phyloP scores from a whole-genome alignment of 2,888 invertebrate genomes.

The Erannis defoliaria region DNA sequence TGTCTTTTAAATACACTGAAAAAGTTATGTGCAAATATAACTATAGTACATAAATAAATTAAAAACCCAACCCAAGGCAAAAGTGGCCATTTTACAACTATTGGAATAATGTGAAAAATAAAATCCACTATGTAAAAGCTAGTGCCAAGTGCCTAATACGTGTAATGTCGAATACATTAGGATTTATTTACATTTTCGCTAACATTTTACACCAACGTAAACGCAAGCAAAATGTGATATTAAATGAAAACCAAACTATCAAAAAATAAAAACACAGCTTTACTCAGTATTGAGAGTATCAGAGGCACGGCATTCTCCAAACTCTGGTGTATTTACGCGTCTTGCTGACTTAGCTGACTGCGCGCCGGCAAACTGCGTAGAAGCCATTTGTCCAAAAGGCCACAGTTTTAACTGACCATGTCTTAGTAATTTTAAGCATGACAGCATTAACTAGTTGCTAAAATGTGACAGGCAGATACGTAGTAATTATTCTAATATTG shows the following conservation, averaged over 20 bases:
- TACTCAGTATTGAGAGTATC: too few species aligned
- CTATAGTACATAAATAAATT: slow-evolving; percentile 29
- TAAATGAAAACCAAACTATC: slow-evolving; percentile 15
- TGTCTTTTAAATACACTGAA: slow-evolving; percentile 46
- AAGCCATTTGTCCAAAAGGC: too few species aligned
- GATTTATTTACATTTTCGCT: slow-evolving; percentile 28
- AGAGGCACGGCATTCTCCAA: too few species aligned
- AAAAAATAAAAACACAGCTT: too few species aligned
- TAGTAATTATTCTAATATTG: slow-evolving; percentile 10
- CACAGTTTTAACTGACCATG: too few species aligned
- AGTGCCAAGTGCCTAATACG: neutral
- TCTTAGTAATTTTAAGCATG: neutral
- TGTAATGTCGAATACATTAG: neutral
- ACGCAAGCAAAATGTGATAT: slow-evolving; percentile 32
- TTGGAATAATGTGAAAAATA: slow-evolving; percentile 38
- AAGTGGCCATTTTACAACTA: slow-evolving; percentile 39
- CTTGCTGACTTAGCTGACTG: too few species aligned
- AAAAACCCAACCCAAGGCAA: slow-evolving; percentile 49
- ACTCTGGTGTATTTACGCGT: too few species aligned
- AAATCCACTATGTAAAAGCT: slow-evolving; percentile 11
- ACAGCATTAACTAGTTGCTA: neutral
- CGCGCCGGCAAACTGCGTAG: too few species aligned
- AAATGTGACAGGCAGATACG: neutral
- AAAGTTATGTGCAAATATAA: slow-evolving; percentile 28
- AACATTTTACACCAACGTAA: slow-evolving; percentile 30